Evolutionary conservation across 2,113 vertebrate species (phyloP), one percentile per base, ranked within the genome.

Genomic region (Pagrus major): DNA sequence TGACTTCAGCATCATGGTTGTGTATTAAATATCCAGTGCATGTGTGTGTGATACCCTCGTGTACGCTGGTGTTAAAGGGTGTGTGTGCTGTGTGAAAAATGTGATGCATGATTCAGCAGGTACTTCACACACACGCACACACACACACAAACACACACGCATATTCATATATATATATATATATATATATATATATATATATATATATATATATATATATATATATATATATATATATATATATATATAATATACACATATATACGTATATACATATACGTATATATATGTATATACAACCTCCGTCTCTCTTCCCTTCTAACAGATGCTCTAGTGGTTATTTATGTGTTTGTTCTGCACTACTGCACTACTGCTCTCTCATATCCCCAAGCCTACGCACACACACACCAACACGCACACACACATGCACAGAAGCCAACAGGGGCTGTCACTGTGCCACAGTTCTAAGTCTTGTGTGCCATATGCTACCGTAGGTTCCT

Each of bases 271-370:
- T 39, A 39, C 37, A 39, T 39, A 39, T 39, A 39, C 37, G 9
- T 39, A 9, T 39, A 39, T 9, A 2, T 9, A 39, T 41, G 71
- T 80, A 76, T 78, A 72, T 41, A 71, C 49, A 8, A 23, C 58
- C 61, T 79, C 75, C 47, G 14, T 73, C 69, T 67, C 61, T 71
- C 64, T 68, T 79, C 66, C 67, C 49, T 46, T 70, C 74, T 25
- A 86, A 85, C 85, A 93, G 74, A 92, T 91, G 88, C 85, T 71
- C 66, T 77, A 47, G 83, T 86, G 47, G 76, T 90, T 92, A 93
- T 92, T 89, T 91, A 91, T 91, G 84, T 89, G 80, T 66, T 71
- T 78, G 83, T 89, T 89, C 68, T 71, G 88, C 89, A 78, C 88
- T 81, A 68, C 68, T 71, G 88, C 89, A 78, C 88, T 81, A 68